phyloP scores from a whole-genome alignment of 2,888 invertebrate species.

The Pterostichus niger region DNA sequence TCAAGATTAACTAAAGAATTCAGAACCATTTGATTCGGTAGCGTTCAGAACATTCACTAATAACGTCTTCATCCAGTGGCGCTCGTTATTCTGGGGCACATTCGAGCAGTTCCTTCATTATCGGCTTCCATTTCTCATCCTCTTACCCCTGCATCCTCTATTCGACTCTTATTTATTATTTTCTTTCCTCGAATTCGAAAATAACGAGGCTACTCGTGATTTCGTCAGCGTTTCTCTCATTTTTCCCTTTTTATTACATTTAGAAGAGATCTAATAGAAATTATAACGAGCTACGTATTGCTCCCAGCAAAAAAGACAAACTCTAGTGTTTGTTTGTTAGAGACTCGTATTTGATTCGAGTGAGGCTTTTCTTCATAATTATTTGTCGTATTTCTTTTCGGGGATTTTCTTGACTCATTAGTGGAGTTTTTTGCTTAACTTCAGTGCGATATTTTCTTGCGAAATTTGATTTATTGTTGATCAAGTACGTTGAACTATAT shows the following conservation, averaged over 20 bases:
- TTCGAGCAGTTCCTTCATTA: conserved; percentile 38
- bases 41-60: conserved; percentile 14
- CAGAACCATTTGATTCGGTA: neutral
- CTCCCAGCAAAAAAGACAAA: neutral
- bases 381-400: neutral
- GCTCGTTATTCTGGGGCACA: neutral
- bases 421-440: neutral
- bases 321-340: conserved; percentile 2
- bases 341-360: neutral
- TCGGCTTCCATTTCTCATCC: conserved; percentile 20
- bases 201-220: conserved; percentile 49
- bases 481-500: conserved; percentile 22
- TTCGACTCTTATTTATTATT: conserved; percentile 39
- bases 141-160: neutral
- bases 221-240: neutral
- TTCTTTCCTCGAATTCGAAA: conserved; percentile 21
- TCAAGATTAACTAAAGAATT: conserved; percentile 29
- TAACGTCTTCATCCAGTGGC: conserved; percentile 23
- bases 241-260: conserved; percentile 25
- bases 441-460: neutral
- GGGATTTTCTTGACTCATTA: conserved; percentile 9
- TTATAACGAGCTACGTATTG: conserved; percentile 42
- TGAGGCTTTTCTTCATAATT: conserved; percentile 3
- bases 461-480: conserved; percentile 24
- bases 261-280: conserved; percentile 45